These are phyloP conservation scores for Bolinopsis microptera DNA, from an alignment of 37 sponge, comb jelly and placozoan species.

Conservation along the genomic window DNA sequence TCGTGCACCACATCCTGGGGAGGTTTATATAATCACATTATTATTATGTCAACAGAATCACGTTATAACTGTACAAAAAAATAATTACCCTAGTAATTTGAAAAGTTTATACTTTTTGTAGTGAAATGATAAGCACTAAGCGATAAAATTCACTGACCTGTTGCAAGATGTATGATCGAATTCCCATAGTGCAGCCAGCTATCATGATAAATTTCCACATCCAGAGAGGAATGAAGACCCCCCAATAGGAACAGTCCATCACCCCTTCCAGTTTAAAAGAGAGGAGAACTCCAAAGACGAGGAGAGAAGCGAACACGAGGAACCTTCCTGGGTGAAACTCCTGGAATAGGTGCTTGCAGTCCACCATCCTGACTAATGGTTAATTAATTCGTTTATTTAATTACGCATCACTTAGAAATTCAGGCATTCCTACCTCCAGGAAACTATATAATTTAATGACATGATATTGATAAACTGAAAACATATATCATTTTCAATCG, in stretches of 20 bases:
- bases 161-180: constrained; percentile 24
- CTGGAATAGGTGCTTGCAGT: constrained; percentile 63
- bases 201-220: constrained; percentile 42
- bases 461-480: too few species aligned
- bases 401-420: too few species aligned
- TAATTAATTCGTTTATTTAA: background rate
- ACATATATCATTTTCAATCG: too few species aligned
- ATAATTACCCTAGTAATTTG: too few species aligned
- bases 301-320: constrained; percentile 46
- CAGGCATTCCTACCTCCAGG: too few species aligned
- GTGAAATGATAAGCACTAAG: too few species aligned
- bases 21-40: background rate
- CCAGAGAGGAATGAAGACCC: constrained; percentile 29
- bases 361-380: constrained; percentile 19
- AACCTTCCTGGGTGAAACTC: constrained; percentile 53
- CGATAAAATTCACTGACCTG: background rate
- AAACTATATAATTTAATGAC: too few species aligned
- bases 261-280: constrained; percentile 41
- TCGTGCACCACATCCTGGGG: constrained; percentile 44
- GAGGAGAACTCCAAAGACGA: constrained; percentile 56
- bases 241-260: constrained; percentile 34
- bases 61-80: too few species aligned
- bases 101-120: too few species aligned
- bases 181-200: constrained; percentile 14
- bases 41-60: too few species aligned